Evolutionary conservation across 2,113 vertebrate genomes (phyloP), one percentile per base, ranked within the genome.

Genomic region (Mus pahari): DNA sequence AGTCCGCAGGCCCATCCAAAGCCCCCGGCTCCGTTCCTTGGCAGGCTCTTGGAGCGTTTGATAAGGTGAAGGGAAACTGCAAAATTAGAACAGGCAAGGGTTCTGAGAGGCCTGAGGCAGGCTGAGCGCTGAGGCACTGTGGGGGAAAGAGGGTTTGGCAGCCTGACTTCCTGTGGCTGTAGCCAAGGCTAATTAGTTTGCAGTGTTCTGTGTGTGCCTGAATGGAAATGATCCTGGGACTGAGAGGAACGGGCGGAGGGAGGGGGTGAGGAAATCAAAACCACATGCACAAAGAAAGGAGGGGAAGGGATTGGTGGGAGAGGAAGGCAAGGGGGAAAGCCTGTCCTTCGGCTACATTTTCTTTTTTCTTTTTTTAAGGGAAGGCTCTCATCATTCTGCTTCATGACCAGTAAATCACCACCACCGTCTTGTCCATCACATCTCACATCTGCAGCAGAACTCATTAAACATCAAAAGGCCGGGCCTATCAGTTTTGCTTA

Each of bases 41-140:
- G 97, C 93, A 97, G 97, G 98, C 97, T 97, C 48, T 90, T 97
- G 98, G 98, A 97, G 94, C 92, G 96, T 97, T 98, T 98, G 98
- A 98, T 98, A 98, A 98, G 98, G 98, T 98, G 98, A 99, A 98
- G 98, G 98, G 98, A 98, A 98, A 98, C 98, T 97, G 98, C 97
- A 98, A 98, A 98, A 99, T 99, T 99, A 98, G 98, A 99, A 98
- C 98, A 99, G 99, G 99, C 99, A 99, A 98, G 98, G 98, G 95
- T 98, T 98, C 98, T 98, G 98, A 97, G 98, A 98, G 98, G 98
- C 98, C 98, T 96, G 97, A 97, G 99, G 98, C 98, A 50, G 98
- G 98, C 98, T 98, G 97, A 98, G 98, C 97, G 97, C 98, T 99
- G 99, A 99, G 98, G 98, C 98, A 99, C 99, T 98, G 98, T 98